Base-by-base conservation (phyloP, 2,888 invertebrate species). In the Cheilosia soror region DNA sequence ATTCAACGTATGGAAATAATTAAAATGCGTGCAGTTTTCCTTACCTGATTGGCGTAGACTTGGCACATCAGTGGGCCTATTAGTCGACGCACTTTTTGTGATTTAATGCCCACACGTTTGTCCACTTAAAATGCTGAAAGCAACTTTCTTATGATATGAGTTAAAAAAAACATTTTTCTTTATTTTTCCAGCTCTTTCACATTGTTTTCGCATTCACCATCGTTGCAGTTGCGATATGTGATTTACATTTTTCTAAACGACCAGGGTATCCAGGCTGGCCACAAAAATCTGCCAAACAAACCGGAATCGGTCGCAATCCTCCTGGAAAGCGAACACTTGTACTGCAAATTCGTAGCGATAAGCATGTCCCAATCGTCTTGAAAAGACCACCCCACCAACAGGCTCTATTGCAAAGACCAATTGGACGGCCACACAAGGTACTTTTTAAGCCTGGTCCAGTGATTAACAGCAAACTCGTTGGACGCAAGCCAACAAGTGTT, bases 261-360 rank as follows among this genome's bases (percentile, higher is more conserved):
- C 90, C 90, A 2, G 87, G 90, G 27, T 90, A 88, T 68, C 89
- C 88, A 69, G 90, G 88, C 63, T 90, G 89, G 89, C 90, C 90
- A 2, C 89, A 89, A 0, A 90, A 90, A 63, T 89, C 79, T 53
- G 87, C 87, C 44, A 91, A 90, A 40, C 91, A 91, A 72, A 68
- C 65, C 20, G 84, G 76, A 31, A 86, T 79, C 27, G 75, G 82
- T 20, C 77, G 75, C 5, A 81, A 79, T 27, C 68, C 51, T n/a
- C 73, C 49, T 25, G 89, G 87, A 9, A 90, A 90, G 42, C 89
- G 91, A 49, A 91, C 91, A 0, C 62, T 92, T 25, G 91, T 92
- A 2, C 89, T 92, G 0, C 92, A 92, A 87, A 92, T 92, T 47
- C 91, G 92, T 27, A 92, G 92, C 71, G 91, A 92, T 85, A 90